phyloP scores from a whole-genome alignment of 30 jellyfish, hydroid and myxozoan species.

The Cassiopea andromeda region DNA sequence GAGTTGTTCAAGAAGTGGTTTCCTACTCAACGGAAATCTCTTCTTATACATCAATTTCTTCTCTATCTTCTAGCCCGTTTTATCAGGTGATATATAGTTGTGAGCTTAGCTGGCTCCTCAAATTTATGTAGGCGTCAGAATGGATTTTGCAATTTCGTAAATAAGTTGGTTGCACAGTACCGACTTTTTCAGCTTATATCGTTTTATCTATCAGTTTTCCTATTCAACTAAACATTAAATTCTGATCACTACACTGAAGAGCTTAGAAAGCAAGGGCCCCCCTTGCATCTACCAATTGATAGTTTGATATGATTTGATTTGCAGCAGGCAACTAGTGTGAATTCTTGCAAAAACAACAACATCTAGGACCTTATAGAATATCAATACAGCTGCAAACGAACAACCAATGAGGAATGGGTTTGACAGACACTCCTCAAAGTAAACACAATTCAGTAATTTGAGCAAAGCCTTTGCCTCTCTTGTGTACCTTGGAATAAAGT shows the following conservation, averaged over 20 bases:
- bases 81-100: neutral
- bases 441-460: conserved; percentile 51
- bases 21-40: conserved; percentile 69
- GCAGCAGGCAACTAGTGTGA: neutral
- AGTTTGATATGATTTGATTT: neutral
- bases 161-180: neutral
- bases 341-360: conserved; percentile 1
- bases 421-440: conserved; percentile 75
- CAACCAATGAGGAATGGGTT: conserved; percentile 75
- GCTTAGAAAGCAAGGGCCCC: neutral
- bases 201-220: neutral
- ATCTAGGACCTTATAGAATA: conserved; percentile 26
- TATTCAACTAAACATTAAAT: neutral
- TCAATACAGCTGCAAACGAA: conserved; percentile 80
- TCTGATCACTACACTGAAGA: neutral
- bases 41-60: conserved; percentile 49
- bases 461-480: conserved; percentile 44
- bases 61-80: neutral
- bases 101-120: neutral
- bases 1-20: conserved; percentile 60
- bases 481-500: conserved; percentile 79
- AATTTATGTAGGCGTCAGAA: too few relatives aligned
- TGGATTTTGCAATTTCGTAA: neutral
- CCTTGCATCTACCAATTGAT: neutral
- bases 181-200: neutral